These are phyloP conservation scores for Eriosoma lanigerum DNA, from an alignment of 1,140 invertebrate genomes.

Conservation along the genomic window DNA sequence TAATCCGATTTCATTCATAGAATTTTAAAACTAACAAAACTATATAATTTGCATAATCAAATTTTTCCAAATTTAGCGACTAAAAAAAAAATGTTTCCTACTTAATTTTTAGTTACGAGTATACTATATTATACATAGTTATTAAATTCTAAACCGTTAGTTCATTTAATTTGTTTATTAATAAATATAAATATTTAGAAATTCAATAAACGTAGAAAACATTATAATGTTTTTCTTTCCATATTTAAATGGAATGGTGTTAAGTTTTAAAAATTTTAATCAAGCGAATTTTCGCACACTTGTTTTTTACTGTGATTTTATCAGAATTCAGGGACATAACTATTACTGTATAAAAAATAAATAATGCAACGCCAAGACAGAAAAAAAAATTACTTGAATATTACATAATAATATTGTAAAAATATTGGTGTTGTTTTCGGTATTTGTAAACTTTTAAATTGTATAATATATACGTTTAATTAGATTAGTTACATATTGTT, in stretches of 20 bases:
- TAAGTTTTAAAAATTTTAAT: conserved; percentile 40
- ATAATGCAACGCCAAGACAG: conserved; percentile 16
- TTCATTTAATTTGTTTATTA: background rate
- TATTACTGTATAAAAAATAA: conserved; percentile 17
- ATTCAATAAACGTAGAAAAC: background rate
- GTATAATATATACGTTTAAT: conserved; percentile 11
- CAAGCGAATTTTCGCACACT: conserved; percentile 7
- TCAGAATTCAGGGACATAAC: conserved; percentile 37
- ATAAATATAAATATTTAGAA: background rate
- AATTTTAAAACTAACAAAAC: background rate
- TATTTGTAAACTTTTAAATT: conserved; percentile 44
- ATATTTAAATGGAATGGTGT: conserved; percentile 24
- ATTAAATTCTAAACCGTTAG: background rate
- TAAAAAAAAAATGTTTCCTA: background rate
- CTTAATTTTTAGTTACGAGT: background rate
- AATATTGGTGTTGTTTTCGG: conserved; percentile 40
- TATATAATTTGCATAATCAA: background rate
- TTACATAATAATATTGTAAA: conserved; percentile 33
- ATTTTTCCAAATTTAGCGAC: background rate
- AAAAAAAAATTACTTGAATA: conserved; percentile 31
- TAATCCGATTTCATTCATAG: background rate
- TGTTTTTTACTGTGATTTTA: conserved; percentile 47
- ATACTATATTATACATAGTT: background rate
- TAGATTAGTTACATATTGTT: conserved; percentile 39
- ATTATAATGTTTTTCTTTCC: background rate